These are phyloP conservation scores for Acrossocheilus wenchowensis DNA, from an alignment of 2,797 vertebrate species.

Conservation along the genomic window DNA sequence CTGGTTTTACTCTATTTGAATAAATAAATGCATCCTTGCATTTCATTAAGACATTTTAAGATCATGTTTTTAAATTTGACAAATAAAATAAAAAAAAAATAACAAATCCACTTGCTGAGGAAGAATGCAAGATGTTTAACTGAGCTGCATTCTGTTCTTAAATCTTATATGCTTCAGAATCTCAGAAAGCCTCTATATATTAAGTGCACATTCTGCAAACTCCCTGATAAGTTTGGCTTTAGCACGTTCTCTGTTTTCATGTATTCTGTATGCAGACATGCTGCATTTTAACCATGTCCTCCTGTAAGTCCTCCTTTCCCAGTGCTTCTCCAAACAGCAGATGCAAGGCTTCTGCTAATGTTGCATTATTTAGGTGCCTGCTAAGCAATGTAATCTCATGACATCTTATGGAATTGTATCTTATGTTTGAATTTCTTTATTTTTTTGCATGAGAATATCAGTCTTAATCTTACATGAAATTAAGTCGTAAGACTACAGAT, in stretches of 20 bases:
- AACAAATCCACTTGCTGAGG: neutral
- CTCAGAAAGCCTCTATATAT: neutral
- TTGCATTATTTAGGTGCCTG: neutral
- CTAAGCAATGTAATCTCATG: neutral
- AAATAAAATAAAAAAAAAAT: no score
- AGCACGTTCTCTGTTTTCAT: conserved; percentile 1
- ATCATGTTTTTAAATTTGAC: no score
- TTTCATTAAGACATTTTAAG: no score
- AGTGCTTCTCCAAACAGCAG: neutral
- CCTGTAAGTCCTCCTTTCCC: neutral
- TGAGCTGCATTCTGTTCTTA: neutral
- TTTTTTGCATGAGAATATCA: neutral
- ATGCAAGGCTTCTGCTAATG: neutral
- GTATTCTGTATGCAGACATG: conserved; percentile 13
- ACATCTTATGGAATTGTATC: neutral
- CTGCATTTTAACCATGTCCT: conserved; percentile 10
- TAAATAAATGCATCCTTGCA: no score
- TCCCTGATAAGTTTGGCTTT: neutral
- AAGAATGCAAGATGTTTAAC: neutral
- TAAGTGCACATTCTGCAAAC: neutral
- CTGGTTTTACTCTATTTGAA: no score
- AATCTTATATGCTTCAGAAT: neutral
- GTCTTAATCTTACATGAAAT: no score
- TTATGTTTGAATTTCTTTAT: neutral
- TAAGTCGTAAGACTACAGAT: neutral